Percentiles rank a stretch among this genome's conserved stretches.
phyloP scores from a whole-genome alignment of 2,797 vertebrate genomes.

The Vespertilio murinus region DNA sequence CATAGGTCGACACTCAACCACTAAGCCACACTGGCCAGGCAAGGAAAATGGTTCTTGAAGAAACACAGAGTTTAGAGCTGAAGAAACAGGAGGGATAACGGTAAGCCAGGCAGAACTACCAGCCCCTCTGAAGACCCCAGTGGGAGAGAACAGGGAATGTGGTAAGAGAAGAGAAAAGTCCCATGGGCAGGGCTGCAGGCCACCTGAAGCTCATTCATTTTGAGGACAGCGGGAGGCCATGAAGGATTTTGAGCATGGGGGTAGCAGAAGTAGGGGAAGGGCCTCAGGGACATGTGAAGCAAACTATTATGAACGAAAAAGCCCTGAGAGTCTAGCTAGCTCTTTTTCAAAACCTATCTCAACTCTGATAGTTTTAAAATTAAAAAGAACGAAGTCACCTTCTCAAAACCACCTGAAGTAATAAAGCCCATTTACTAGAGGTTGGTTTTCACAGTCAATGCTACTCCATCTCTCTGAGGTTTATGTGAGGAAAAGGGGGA shows the following conservation, averaged over 20 bases:
- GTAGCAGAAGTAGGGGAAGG: background rate
- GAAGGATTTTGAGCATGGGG: background rate
- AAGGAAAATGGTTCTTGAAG: background rate
- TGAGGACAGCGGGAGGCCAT: background rate
- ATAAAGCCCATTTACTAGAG: background rate
- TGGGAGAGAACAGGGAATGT: background rate
- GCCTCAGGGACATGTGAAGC: background rate
- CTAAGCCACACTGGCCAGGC: no score
- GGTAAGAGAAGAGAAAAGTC: background rate
- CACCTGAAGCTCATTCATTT: background rate
- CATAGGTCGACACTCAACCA: no score
- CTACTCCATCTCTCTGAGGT: background rate
- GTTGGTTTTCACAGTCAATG: background rate
- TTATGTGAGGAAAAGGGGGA: background rate
- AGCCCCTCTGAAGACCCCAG: background rate
- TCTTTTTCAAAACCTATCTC: background rate
- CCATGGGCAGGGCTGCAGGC: background rate
- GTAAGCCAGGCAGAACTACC: background rate
- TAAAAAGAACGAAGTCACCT: constrained; percentile 2
- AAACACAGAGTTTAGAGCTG: background rate
- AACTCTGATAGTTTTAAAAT: background rate
- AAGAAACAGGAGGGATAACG: background rate
- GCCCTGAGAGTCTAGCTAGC: background rate
- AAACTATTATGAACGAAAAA: background rate
- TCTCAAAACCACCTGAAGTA: constrained; percentile 17